Evolutionary conservation across 2,797 vertebrate genomes (phyloP).

Genomic region (Pteronotus mesoamericanus): DNA sequence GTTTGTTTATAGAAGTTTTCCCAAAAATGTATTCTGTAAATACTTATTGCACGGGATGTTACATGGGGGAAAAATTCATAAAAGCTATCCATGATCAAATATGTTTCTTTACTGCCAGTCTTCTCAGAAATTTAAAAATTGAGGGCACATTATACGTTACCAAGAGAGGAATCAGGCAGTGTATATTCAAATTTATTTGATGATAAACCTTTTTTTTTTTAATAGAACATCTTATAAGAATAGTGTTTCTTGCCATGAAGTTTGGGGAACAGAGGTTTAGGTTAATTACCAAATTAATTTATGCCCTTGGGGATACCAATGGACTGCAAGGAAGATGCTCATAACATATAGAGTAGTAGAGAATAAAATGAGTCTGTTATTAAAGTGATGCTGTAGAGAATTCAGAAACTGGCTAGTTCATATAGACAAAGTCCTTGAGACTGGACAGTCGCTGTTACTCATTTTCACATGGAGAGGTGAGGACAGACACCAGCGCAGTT

Average conservation of each 20-base stretch:
- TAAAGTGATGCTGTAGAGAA: not conserved
- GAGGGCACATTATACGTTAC: not conserved
- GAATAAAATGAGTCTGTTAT: not conserved
- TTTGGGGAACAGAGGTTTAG: not conserved
- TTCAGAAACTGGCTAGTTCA: not conserved
- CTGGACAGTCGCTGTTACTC: not conserved
- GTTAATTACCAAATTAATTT: not conserved
- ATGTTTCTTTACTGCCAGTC: not conserved
- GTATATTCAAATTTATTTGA: not conserved
- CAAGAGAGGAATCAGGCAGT: not conserved
- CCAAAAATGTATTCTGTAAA: not conserved
- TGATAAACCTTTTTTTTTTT: not conserved
- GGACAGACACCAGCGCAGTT: not conserved
- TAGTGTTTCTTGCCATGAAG: not conserved
- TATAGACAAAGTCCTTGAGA: not conserved
- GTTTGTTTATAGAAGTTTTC: not conserved
- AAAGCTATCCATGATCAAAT: not conserved
- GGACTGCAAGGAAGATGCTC: not conserved
- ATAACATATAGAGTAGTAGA: not conserved
- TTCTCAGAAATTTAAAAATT: conserved; percentile 5
- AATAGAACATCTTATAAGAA: not conserved
- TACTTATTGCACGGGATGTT: not conserved
- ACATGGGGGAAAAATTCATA: not conserved
- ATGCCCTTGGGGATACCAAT: not conserved
- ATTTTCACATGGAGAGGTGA: not conserved